phyloP scores from a whole-genome alignment of 23 tunicate genomes.

The Halocynthia aurantium region DNA sequence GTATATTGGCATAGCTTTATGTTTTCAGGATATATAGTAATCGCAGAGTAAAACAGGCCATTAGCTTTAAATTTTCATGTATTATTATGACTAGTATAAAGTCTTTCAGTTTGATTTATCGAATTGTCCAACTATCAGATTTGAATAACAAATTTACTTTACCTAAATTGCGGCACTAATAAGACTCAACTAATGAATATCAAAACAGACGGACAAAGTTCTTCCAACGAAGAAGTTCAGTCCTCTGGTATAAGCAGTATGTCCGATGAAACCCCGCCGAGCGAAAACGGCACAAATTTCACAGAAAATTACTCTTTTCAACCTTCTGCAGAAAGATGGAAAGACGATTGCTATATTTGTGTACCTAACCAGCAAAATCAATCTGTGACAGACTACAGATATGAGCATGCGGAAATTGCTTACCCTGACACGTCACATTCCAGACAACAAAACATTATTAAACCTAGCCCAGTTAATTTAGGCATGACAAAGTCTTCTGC shows the following conservation, averaged over 20 bases:
- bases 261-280: slow-evolving; percentile 4
- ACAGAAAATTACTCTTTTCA: background rate
- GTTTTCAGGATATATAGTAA: too few species aligned
- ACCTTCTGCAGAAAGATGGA: background rate
- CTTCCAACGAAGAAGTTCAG: slow-evolving; percentile 14
- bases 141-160: too few species aligned
- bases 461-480: too few species aligned
- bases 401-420: background rate
- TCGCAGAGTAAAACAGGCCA: too few species aligned
- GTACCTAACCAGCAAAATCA: background rate
- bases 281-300: background rate
- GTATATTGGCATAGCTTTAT: too few species aligned
- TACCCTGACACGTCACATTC: background rate
- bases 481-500: too few species aligned
- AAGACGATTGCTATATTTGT: background rate
- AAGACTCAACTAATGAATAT: too few species aligned
- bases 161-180: too few species aligned
- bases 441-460: background rate
- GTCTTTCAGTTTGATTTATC: too few species aligned
- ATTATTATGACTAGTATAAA: too few species aligned
- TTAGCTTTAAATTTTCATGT: too few species aligned
- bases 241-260: slow-evolving; percentile 16
- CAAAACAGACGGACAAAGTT: background rate
- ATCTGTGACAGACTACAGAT: background rate
- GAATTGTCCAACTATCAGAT: too few species aligned